Evolutionary conservation across 2,113 vertebrate species (phyloP), one percentile per base, ranked within the genome.

Genomic region (Serilophus lunatus): DNA sequence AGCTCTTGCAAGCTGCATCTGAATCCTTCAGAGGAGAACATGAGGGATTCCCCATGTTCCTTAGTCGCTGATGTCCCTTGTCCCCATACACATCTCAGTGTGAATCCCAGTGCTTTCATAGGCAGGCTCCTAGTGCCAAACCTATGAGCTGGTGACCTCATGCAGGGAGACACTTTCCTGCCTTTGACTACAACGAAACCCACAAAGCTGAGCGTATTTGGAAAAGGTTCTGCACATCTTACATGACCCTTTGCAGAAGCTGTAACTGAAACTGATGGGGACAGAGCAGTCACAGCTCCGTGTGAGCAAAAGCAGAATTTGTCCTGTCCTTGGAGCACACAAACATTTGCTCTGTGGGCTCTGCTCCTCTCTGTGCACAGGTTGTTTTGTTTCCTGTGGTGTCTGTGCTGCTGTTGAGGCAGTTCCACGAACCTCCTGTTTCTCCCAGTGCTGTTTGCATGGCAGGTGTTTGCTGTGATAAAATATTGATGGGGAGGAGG

Each of bases 331-430:
- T 1, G 9, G 61, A 59, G 38, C 44, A 0, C 3, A 2, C 54
- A 72, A n/a, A 72, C 82, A 45, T 77, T 82, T 54, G 78, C 54
- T 92, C 87, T 83, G 90, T n/a, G 90, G 87, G 87, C 91, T 86
- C 3, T 18, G 59, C 90, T 93, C 75, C 6, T 60, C 84, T 95
- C 86, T 29, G 40, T 7, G 15, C 38, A 26, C 94, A 88, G 82
- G 96, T 88, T 90, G 95, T 92, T 96, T 92, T 84, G 90, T 84
- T 94, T 97, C 94, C 95, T 96, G 94, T 94, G 93, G 69, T 93
- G 87, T 88, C 82, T 81, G 60, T 35, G 91, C 57, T 83, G 86
- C 86, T 90, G 79, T 33, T 24, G 79, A 96, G 91, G 94, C 89
- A 88, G 96, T 95, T 92, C 92, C 92, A 85, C 57, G 5, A 83